Evolutionary conservation across 2,113 vertebrate genomes (phyloP).

Genomic region (Andinoacara biseriatus): DNA sequence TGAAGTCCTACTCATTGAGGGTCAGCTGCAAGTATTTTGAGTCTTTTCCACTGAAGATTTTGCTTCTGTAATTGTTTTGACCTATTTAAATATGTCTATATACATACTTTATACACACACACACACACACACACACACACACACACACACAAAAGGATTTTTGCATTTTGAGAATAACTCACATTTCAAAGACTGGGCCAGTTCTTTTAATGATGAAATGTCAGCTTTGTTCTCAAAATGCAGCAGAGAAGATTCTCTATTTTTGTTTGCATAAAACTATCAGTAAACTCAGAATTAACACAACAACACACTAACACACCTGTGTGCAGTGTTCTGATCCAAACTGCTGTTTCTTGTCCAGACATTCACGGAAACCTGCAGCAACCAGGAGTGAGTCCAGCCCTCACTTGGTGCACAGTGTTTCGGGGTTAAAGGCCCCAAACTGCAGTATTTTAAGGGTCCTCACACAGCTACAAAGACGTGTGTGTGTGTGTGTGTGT

Average conservation of each 20-base stretch:
- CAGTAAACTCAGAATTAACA: not conserved
- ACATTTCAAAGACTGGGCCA: no score
- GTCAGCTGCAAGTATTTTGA: not conserved
- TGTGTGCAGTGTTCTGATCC: not conserved
- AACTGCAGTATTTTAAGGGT: not conserved
- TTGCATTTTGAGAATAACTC: no score
- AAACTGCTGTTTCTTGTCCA: not conserved
- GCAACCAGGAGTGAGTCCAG: not conserved
- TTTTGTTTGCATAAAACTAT: not conserved
- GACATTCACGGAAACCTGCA: no score
- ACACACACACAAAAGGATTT: not conserved
- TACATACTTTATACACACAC: not conserved
- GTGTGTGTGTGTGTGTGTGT: conserved; percentile 16
- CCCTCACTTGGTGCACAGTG: not conserved
- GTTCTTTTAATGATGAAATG: not conserved
- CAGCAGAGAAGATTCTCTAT: no score
- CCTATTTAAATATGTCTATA: not conserved
- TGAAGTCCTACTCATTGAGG: not conserved
- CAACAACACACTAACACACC: not conserved
- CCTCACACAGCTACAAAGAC: not conserved
- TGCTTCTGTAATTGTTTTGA: not conserved
- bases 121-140: not conserved
- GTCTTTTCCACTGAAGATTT: not conserved
- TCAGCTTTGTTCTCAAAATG: not conserved
- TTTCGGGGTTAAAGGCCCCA: not conserved